Evolutionary conservation across 1,140 invertebrate genomes (phyloP), one percentile per base, ranked within the genome.

Genomic region (Leptinotarsa texana): DNA sequence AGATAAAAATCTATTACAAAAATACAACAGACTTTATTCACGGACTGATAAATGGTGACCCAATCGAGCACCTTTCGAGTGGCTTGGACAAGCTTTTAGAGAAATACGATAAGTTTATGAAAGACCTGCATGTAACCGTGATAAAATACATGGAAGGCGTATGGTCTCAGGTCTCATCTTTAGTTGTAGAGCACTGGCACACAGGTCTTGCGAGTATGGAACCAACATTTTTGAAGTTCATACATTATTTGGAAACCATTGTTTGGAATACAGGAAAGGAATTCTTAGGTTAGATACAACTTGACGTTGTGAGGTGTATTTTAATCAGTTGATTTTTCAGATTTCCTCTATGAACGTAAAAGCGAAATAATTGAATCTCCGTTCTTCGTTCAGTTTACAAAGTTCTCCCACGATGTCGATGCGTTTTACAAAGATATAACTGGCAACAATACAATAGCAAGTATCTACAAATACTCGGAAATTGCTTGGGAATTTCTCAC

Each of bases 331-430:
- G 33, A 42, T 77, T 74, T 85, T 83, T 84, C 87, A 89, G 93
- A 95, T 77, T 95, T 95, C 79, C 88, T 96, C 63, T 94, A 95
- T 78, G 90, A 93, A 47, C 89, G 92, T 3, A 91, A 91, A 69
- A 91, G 92, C 63, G 93, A 95, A 77, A 83, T 96, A 57, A 90
- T 94, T 1, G 90, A 91, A n/a, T 93, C 93, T 0, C 91, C 92
- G 0, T 95, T 94, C 79, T 95, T 93, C 79, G 91, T 90, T 72
- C 90, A 92, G 79, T 90, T 95, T 15, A 89, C 92, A 1, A 92
- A 93, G 63, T 92, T 96, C 73, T 92, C 93, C 0, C 91, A 93
- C 65, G 93, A 96, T 82, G 85, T 95, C 47, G 93, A 95, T 81
- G 86, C 86, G 72, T 87, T 95, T 22, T 94, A 93, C 78, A 89